phyloP scores from a whole-genome alignment of 92 coral and sea anemone species.

The Zoanthus gigantus region DNA sequence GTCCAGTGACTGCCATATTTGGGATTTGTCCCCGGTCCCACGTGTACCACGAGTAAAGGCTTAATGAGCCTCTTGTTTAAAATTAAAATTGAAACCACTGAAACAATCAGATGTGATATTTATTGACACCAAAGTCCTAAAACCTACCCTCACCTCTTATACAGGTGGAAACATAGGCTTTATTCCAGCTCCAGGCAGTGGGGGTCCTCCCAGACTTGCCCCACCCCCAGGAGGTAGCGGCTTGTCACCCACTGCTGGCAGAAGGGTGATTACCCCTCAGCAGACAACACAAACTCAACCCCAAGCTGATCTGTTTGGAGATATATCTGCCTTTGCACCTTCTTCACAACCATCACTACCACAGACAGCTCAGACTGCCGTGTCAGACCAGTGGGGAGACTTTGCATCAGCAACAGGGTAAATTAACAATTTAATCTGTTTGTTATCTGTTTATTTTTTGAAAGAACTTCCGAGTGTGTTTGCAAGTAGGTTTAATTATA shows the following conservation, averaged over 20 bases:
- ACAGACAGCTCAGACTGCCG: conserved; percentile 55
- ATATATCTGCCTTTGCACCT: conserved; percentile 58
- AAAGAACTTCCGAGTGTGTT: too few species aligned
- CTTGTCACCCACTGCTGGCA: conserved; percentile 74
- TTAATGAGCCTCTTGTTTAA: too few species aligned
- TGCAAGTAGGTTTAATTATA: too few species aligned
- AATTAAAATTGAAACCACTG: too few species aligned
- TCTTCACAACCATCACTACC: conserved; percentile 62
- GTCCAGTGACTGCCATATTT: too few species aligned
- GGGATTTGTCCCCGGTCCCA: too few species aligned
- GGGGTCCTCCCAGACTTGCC: conserved; percentile 84
- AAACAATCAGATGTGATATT: too few species aligned
- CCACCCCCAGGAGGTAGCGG: conserved; percentile 93
- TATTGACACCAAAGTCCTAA: too few species aligned
- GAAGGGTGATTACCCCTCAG: conserved; percentile 57
- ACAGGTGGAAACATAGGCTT: conserved; percentile 70
- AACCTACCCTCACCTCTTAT: too few species aligned
- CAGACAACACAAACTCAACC: conserved; percentile 60
- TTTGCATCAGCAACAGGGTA: conserved; percentile 90
- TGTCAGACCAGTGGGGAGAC: conserved; percentile 89
- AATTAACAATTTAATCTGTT: not conserved
- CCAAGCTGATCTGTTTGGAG: conserved; percentile 52
- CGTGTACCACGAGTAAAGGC: too few species aligned
- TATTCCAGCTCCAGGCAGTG: conserved; percentile 91
- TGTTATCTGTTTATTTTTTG: not conserved